Evolutionary conservation across 2,888 invertebrate genomes (phyloP).

Genomic region (Choreutis nemorana): DNA sequence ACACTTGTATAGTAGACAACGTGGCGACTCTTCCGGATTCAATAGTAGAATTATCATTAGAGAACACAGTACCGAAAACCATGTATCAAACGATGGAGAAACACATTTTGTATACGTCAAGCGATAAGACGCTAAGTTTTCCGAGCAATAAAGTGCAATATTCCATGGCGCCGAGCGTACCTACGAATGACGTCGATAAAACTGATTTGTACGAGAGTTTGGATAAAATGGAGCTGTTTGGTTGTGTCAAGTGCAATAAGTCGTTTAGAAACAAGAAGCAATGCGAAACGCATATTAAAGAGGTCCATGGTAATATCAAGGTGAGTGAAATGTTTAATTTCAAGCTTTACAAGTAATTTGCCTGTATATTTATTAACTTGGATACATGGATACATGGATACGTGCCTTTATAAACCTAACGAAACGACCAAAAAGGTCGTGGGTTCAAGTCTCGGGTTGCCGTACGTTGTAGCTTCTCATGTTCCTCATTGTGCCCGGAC

Average conservation of each 20-base stretch:
- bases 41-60: constrained; percentile 53
- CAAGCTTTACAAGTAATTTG: no score
- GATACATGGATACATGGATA: no score
- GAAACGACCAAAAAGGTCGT: no score
- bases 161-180: constrained; percentile 27
- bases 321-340: no score
- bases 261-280: constrained; percentile 70
- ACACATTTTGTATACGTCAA: constrained; percentile 40
- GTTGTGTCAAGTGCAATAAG: constrained; percentile 56
- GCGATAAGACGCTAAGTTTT: constrained; percentile 39
- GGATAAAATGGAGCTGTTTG: constrained; percentile 39
- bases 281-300: constrained; percentile 68
- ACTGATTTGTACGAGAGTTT: constrained; percentile 36
- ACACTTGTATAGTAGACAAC: constrained; percentile 53
- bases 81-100: constrained; percentile 53
- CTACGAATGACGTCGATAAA: constrained; percentile 25
- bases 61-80: constrained; percentile 49
- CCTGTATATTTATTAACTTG: no score
- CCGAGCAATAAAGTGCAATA: constrained; percentile 41
- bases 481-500: no score
- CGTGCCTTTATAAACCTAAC: no score
- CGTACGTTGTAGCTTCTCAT: no score
- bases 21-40: constrained; percentile 50
- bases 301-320: constrained; percentile 52
- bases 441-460: no score